phyloP scores from a whole-genome alignment of 2,888 invertebrate genomes.

The Taphrorychus bicolor region DNA sequence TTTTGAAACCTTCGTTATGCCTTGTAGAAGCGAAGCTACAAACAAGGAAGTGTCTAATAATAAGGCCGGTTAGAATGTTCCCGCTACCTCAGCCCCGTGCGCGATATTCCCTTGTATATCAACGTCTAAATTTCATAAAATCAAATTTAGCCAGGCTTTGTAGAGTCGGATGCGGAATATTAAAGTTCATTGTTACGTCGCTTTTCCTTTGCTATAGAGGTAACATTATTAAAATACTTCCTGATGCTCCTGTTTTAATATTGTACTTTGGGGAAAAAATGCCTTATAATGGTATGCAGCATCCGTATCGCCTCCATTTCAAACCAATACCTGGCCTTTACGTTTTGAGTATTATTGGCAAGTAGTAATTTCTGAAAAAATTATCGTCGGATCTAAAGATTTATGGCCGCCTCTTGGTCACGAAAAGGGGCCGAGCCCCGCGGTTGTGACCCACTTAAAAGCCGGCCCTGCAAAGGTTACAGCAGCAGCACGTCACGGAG shows the following conservation, averaged over 20 bases:
- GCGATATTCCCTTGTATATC: conserved; percentile 31
- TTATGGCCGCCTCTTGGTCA: neutral
- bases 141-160: conserved; percentile 33
- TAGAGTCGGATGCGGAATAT: conserved; percentile 17
- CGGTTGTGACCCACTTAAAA: neutral
- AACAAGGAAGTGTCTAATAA: conserved; percentile 1
- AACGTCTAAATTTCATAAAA: conserved; percentile 39
- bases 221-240: conserved; percentile 18
- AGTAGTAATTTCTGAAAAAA: too few species aligned
- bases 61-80: conserved; percentile 13
- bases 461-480: too few species aligned
- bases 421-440: neutral
- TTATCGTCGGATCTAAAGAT: neutral
- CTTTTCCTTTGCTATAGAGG: conserved; percentile 1
- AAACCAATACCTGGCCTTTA: neutral
- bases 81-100: conserved; percentile 12
- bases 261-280: neutral
- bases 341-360: neutral
- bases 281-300: too few species aligned
- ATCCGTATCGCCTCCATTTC: too few species aligned
- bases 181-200: conserved; percentile 23
- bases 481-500: too few species aligned
- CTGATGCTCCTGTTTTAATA: conserved; percentile 7
- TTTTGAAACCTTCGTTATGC: too few species aligned
- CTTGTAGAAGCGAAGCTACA: neutral